These are phyloP conservation scores for Leptopilina boulardi DNA, from an alignment of 1,140 invertebrate genomes.

Conservation along the genomic window DNA sequence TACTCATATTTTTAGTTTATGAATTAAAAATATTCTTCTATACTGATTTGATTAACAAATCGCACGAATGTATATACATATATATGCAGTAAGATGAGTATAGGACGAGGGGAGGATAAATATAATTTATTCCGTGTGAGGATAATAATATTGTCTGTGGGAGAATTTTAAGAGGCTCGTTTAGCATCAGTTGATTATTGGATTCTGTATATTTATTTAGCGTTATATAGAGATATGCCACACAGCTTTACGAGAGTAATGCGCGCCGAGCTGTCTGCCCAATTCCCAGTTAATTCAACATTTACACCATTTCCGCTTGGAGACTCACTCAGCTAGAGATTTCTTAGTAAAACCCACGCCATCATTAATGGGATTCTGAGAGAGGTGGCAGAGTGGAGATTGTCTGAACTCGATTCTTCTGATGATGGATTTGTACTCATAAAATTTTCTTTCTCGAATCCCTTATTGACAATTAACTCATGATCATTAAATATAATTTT, in stretches of 20 bases:
- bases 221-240: constrained; percentile 58
- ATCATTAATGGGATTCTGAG: constrained; percentile 54
- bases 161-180: constrained; percentile 19
- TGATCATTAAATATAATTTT: too few relatives aligned
- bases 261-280: constrained; percentile 67
- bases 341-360: constrained; percentile 66
- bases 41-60: neutral
- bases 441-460: constrained; percentile 2
- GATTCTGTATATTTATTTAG: constrained; percentile 50
- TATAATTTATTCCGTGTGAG: constrained; percentile 30
- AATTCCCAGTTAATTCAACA: constrained; percentile 66
- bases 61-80: neutral
- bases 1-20: neutral
- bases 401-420: constrained; percentile 40
- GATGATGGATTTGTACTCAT: constrained; percentile 24
- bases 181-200: constrained; percentile 32
- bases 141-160: constrained; percentile 19
- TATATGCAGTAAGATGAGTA: neutral
- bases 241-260: constrained; percentile 58
- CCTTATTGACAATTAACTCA: neutral
- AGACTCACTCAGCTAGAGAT: constrained; percentile 60
- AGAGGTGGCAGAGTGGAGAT: constrained; percentile 53
- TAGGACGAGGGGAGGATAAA: neutral
- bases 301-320: constrained; percentile 62
- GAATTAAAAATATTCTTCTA: neutral